phyloP scores from a whole-genome alignment of 2,797 vertebrate species.

The Periparus ater region DNA sequence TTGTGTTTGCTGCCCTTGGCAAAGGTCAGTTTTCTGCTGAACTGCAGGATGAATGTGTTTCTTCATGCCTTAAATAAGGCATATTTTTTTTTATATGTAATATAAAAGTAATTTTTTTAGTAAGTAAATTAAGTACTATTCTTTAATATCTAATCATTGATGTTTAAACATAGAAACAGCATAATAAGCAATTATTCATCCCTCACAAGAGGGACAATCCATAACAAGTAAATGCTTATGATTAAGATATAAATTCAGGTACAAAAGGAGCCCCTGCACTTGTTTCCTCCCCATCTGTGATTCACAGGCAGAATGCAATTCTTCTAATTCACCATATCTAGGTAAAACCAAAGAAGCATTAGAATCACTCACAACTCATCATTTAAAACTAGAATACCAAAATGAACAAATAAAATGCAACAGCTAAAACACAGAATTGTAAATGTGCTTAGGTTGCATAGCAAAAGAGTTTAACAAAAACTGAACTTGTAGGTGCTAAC shows the following conservation, averaged over 20 bases:
- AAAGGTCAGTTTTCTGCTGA: constrained; percentile 12
- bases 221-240: not conserved
- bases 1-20: not conserved
- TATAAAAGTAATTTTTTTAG: no score
- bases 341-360: not conserved
- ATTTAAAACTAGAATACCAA: not conserved
- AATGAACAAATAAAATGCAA: not conserved
- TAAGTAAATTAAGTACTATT: not conserved
- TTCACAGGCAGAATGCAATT: not conserved
- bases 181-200: not conserved
- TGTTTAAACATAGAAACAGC: not conserved
- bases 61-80: not conserved
- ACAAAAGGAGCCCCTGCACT: not conserved
- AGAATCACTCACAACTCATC: not conserved
- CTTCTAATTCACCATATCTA: not conserved
- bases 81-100: not conserved
- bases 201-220: not conserved
- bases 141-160: not conserved
- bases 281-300: not conserved
- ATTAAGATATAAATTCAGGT: not conserved
- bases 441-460: not conserved
- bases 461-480: not conserved
- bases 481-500: not conserved
- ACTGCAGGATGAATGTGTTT: not conserved
- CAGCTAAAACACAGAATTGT: not conserved